Evolutionary conservation across 2,797 vertebrate genomes (phyloP), one percentile per base, ranked within the genome.

Genomic region (Myotis findleyi): DNA sequence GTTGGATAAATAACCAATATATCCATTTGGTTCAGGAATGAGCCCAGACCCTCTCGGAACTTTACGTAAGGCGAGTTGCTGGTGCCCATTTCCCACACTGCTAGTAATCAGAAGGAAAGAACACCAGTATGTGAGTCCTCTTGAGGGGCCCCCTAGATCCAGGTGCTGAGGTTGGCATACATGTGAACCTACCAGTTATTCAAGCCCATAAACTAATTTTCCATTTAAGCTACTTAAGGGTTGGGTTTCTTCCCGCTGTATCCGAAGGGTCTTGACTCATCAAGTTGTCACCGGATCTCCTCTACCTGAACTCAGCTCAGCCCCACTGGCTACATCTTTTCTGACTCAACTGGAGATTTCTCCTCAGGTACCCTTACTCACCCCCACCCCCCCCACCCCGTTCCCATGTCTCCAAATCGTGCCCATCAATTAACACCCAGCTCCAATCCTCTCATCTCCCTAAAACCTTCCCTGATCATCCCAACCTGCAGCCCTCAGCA

Each of bases 41-140:
- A 53, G 72, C 49, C 4, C 16, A 8, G 27, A 13, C 47, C 62
- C n/a, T 57, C 20, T 21, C 17, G 49, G 62, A 64, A 69, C 38
- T 82, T 47, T 25, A 4, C 17, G 1, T 0, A 0, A 49, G 91
- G 62, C 0, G 69, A 8, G 14, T 21, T 72, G 41, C 21, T 6
- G 6, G 64, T n/a, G 30, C n/a, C 77, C 23, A 20, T 4, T 30
- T 7, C 64, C 49, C 1, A 5, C 27, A 20, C 18, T 13, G 23
- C 51, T 27, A 14, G 23, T 0, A 5, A 11, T 30, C 8, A n/a
- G 16, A 8, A 81, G 57, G 17, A 17, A 2, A 89, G 23, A 64
- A 3, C 10, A 53, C 12, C 7, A 0, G 17, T 9, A 9, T 0
- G 0, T 2, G 21, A 44, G 23, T 30, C 12, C 11, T 1, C n/a